Base-by-base conservation (phyloP, 2,113 vertebrate genomes). In the Hydrolagus affinis region DNA sequence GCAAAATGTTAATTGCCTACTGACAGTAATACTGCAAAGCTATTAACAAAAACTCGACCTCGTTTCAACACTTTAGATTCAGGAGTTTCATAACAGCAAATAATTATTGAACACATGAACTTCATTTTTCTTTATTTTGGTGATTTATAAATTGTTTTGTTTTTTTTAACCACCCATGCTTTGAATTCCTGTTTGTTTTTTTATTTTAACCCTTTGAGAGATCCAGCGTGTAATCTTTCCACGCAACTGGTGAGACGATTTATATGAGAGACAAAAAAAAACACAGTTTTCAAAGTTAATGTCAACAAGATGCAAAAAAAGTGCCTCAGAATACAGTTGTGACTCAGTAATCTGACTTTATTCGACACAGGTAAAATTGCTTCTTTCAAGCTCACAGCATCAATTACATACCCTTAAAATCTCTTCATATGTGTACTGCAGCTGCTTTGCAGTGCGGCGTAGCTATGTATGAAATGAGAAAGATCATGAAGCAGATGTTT, bases 311-410 rank as follows among this genome's bases (percentile, higher is more conserved):
- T 66, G 62, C 60, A 83, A 12, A 32, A 83, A 12, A 32, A 66
- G 15, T 64, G 62, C 78, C 60, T 66, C 60, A 83, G 78, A 83
- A 83, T 83, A 83, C 78, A 83, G 78, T 80, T 83, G 78, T 83
- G 78, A 83, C 78, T 83, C 60, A 21, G 25, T 83, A 83, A 83
- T 83, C 78, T 83, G 78, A 83, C 28, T 68, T 17, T 32, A 83
- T 83, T 83, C 32, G 78, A 83, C 4, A 19, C 59, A 30, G 15
- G 28, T 77, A 17, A 19, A 74, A n/a, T n/a, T n/a, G n/a, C 44
- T 44, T 44, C 1, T 44, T 44, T 44, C 6, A 44, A 44, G 44
- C 2, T 44, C 6, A 6, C 44, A 44, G 44, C 1, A 44, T 44
- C 1, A 44, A 44, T 44, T 44, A 44, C 44, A 44, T 44, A 3